Evolutionary conservation across 2,888 invertebrate genomes (phyloP).

Genomic region (Ceratothoa steindachneri): DNA sequence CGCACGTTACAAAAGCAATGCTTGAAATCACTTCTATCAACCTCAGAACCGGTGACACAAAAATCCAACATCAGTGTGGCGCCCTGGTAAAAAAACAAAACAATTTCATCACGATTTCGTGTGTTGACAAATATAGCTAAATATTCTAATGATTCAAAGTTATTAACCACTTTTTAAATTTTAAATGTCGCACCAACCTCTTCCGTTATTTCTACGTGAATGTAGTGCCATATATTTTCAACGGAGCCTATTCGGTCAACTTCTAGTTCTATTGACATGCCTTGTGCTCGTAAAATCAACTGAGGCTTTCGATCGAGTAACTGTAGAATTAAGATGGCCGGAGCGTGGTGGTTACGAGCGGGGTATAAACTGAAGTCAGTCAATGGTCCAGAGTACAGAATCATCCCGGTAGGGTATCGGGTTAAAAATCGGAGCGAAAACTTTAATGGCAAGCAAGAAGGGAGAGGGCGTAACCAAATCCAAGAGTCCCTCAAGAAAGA

Average conservation of each 20-base stretch:
- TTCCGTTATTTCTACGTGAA: not conserved
- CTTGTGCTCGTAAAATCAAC: not conserved
- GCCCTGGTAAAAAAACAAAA: not conserved
- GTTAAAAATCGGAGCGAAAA: slow-evolving; percentile 39
- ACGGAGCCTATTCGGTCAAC: not conserved
- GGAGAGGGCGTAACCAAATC: slow-evolving; percentile 37
- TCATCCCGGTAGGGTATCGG: slow-evolving; percentile 23
- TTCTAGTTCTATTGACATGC: not conserved
- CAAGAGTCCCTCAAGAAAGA: slow-evolving; percentile 31
- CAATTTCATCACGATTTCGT: too few species aligned
- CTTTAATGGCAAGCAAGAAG: slow-evolving; percentile 30
- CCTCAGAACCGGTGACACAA: not conserved
- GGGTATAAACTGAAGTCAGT: not conserved
- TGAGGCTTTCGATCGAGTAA: not conserved
- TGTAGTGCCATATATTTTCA: not conserved
- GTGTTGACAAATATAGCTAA: too few species aligned
- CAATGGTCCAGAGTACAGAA: slow-evolving; percentile 36
- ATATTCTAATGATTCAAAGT: too few species aligned
- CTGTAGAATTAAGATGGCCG: not conserved
- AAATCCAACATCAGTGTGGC: not conserved
- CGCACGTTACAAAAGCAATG: not conserved
- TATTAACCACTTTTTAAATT: too few species aligned
- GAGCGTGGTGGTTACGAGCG: not conserved
- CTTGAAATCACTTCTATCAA: not conserved
- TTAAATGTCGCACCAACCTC: too few species aligned